Base-by-base conservation (phyloP, 2,113 vertebrate species). In the Argyrosomus japonicus region DNA sequence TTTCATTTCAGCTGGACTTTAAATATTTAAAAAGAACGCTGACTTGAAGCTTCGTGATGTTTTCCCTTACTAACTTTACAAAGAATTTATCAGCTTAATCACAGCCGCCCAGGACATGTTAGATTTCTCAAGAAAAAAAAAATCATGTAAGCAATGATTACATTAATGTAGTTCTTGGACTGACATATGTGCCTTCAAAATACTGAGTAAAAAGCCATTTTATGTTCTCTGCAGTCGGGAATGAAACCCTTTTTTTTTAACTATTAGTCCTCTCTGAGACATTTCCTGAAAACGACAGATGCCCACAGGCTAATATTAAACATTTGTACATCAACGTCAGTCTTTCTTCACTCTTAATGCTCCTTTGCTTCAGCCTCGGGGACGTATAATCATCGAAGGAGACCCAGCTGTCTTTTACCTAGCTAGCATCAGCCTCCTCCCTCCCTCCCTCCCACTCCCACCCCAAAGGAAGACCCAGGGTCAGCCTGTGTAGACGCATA, bases 401-500 rank as follows among this genome's bases (percentile, higher is more conserved):
- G 64, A 56, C 57, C 15, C 70, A 68, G 71, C 79, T 79, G 72
- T 50, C 80, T 54, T n/a, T 50, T 72, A 50, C 27, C 53, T 48
- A 15, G 25, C 45, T 36, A 11, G 27, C 62, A 60, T 84, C 63
- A 57, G 36, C 36, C 36, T 9, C 32, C 27, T 29, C 32, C 32
- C 32, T 32, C 32, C 32, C 32, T 32, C 29, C 29, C 5, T 32
- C 32, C 32, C 32, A 32, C 36, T 9, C 36, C 36, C 36, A 40
- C 36, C 36, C 8, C 36, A 40, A 40, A 65, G 50, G 21, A 68
- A 69, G 79, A 68, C 58, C 72, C 3, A 0, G 40, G 65, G 77
- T 83, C 80, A 56, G 77, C 14, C 15, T 48, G 23, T 68, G 63
- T 79, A 23, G 77, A 74, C 25, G 70, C 68, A n/a, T 61, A 36